Conservation (phyloP, 2,888 invertebrate species). For the Rotaria macrura region DNA sequence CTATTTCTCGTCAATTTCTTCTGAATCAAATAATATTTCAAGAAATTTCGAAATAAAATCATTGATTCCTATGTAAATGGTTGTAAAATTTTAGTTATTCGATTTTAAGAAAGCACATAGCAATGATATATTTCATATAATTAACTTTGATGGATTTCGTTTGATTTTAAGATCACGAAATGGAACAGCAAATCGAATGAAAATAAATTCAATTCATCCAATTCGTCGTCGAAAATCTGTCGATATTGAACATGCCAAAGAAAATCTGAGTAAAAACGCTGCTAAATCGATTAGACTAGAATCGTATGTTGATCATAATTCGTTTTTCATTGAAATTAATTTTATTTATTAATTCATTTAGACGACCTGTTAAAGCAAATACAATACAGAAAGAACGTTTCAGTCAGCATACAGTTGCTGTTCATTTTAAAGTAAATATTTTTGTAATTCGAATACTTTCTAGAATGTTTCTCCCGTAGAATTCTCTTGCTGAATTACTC, state of each 20-base stretch:
- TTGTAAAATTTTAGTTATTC: no score
- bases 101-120: no score
- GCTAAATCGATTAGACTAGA: slow-evolving; percentile 29
- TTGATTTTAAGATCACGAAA: background rate
- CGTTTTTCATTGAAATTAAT: background rate
- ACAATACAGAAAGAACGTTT: slow-evolving; percentile 37
- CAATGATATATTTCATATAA: no score
- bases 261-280: slow-evolving; percentile 27
- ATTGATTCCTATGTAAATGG: no score
- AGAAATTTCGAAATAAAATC: no score
- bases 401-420: slow-evolving; percentile 41
- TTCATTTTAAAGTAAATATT: slow-evolving; percentile 40
- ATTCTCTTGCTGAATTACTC: slow-evolving; percentile 31
- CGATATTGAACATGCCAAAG: slow-evolving; percentile 19
- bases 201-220: background rate
- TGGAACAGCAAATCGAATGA: background rate
- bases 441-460: background rate
- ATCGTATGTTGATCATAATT: slow-evolving; percentile 22
- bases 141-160: no score
- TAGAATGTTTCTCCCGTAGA: slow-evolving; percentile 6
- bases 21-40: no score
- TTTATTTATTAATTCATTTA: background rate
- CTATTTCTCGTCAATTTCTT: no score
- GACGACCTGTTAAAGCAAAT: slow-evolving; percentile 24
- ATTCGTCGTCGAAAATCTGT: slow-evolving; percentile 17